phyloP scores from a whole-genome alignment of 2,113 vertebrate genomes.

The Vidua macroura region DNA sequence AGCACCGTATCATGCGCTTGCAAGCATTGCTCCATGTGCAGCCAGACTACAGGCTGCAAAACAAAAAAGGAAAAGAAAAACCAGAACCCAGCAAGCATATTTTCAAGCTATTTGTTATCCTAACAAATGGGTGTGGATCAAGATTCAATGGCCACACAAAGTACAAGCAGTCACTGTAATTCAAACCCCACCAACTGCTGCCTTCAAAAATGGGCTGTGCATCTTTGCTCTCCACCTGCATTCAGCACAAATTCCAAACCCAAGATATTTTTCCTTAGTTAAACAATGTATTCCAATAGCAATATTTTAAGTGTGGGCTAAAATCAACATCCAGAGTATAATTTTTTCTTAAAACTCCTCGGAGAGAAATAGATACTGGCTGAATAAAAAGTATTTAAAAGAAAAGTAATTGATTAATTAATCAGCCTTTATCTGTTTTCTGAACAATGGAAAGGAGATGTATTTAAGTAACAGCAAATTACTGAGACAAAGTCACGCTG shows the following conservation, averaged over 20 bases:
- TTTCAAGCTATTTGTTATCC: background rate
- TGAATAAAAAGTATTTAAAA: background rate
- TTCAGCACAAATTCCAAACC: background rate
- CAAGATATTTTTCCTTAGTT: background rate
- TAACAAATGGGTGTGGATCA: background rate
- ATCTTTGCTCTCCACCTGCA: background rate
- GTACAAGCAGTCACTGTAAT: background rate
- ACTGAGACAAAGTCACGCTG: background rate
- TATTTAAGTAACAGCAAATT: background rate
- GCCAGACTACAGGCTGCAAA: background rate
- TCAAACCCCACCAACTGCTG: background rate
- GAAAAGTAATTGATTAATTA: background rate
- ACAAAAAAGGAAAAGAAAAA: background rate
- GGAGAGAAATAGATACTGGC: background rate
- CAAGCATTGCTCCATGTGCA: background rate
- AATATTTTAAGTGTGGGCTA: background rate
- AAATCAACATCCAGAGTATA: background rate
- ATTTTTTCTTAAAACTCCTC: background rate
- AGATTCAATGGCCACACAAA: background rate
- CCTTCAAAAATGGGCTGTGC: background rate
- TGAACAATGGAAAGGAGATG: background rate
- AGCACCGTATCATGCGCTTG: accelerated
- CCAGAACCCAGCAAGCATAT: background rate
- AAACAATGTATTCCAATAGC: background rate
- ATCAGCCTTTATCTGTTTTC: background rate